These are phyloP conservation scores for Pachycephala philippinensis DNA, from an alignment of 2,113 vertebrate species.

Conservation along the genomic window DNA sequence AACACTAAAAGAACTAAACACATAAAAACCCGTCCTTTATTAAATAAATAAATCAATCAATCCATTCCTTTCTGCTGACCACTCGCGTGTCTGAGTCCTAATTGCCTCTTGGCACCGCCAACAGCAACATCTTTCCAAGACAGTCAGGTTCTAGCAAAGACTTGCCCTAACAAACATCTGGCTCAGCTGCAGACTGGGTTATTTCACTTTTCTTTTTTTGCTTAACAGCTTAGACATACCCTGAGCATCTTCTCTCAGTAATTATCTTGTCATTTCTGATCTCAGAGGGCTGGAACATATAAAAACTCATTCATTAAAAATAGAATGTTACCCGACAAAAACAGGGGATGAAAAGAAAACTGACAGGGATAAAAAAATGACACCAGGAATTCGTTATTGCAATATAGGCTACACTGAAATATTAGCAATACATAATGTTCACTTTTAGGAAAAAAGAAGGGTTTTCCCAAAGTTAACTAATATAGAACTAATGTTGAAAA, in stretches of 20 bases:
- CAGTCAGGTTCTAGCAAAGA: background rate
- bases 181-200: background rate
- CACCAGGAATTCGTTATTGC: background rate
- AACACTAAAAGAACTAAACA: no score
- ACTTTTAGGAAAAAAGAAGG: background rate
- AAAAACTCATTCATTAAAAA: background rate
- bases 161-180: background rate
- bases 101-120: no score
- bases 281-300: background rate
- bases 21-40: no score
- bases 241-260: background rate
- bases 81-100: no score
- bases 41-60: no score
- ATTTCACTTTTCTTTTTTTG: background rate
- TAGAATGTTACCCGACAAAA: background rate
- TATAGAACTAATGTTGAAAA: background rate
- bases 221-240: background rate
- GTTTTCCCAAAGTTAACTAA: background rate
- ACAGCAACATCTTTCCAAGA: no score
- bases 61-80: no score
- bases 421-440: background rate
- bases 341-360: background rate
- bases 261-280: background rate
- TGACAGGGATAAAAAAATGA: background rate
- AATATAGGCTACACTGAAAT: background rate